Evolutionary conservation across 2,797 vertebrate species (phyloP), one percentile per base, ranked within the genome.

Genomic region (Tenualosa ilisha): DNA sequence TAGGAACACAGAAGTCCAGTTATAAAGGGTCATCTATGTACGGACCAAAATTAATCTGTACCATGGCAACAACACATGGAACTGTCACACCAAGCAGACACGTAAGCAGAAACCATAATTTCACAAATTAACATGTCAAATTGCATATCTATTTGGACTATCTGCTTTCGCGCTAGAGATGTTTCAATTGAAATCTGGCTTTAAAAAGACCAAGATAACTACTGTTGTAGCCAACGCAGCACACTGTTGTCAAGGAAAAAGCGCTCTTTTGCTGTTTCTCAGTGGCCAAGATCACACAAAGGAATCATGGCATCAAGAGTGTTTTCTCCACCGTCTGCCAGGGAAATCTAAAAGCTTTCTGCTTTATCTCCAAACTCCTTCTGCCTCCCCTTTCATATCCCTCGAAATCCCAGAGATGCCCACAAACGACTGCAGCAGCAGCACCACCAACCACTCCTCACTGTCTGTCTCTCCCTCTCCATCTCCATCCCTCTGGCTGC

Each of bases 401-500:
- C 72, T 40, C 17, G 37, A 79, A 79, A 79, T 79, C 72, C 72
- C 72, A 79, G 37, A 79, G 72, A 79, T 43, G 37, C 72, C 72
- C 5, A 79, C 72, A 79, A 79, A 79, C 40, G 72, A 37, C 40
- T 79, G 72, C 72, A 79, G 72, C 40, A 79, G 72, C 72, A 43
- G 15, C 6, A 75, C 15, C 20, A 37, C 86, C 83, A 81, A 43
- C 72, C 72, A 72, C 72, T 46, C 8, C 59, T 63, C 59, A 24
- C n/a, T 7, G 65, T 37, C 65, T 72, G 12, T 8, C 65, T 90
- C 89, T 85, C 81, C 17, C 13, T 87, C 87, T 72, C 87, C 87
- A 86, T 88, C 75, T 72, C 87, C 87, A 86, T 88, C 75, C 87
- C 87, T 91, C 92, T 92, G 91, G 93, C 91, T 93, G 88, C 90